Base-by-base conservation (phyloP, 2,888 invertebrate species). In the Sphecodes monilicornis region DNA sequence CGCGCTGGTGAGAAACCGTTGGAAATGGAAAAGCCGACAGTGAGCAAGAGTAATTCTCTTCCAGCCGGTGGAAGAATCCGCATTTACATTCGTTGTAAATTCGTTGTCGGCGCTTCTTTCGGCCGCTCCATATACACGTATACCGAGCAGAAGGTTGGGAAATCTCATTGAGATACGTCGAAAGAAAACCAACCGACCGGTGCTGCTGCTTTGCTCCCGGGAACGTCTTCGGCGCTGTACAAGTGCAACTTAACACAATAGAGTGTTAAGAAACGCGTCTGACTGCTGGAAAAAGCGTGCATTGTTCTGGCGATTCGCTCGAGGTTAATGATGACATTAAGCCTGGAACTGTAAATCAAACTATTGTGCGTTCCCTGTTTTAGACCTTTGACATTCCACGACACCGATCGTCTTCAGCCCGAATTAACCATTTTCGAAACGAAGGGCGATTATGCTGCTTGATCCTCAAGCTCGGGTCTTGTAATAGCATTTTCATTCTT, bases 261-360 rank as follows among this genome's bases (percentile, higher is more conserved):
- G 85, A 54, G 80, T 74, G 84, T 85, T 85, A 84, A 78, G 85
- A 85, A 85, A 84, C 57, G 84, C 66, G 70, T 41, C 78, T n/a
- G 29, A 39, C 1, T 8, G 69, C n/a, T 36, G 60, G 57, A 72
- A 76, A 78, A 43, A 18, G 70, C 32, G 46, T 54, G 57, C 80
- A 84, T 84, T 84, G 84, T 84, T 82, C 83, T 29, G n/a, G 13
- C 39, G 32, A 71, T 71, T 46, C 71, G 43, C 60, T 71, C 50
- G 54, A n/a, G 76, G 70, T 77, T 84, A 83, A 84, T 84, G 83
- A 84, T 84, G 84, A 84, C 84, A 84, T 84, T 84, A 84, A 74
- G 22, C 57, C 26, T 18, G 72, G 57, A 60, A 82, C 57, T n/a
- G 64, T 36, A 60, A 70, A 84, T 57, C 83, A 32, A 81, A 76